Base-by-base conservation (phyloP, 2,888 invertebrate species). In the Acanthosoma haemorrhoidale region DNA sequence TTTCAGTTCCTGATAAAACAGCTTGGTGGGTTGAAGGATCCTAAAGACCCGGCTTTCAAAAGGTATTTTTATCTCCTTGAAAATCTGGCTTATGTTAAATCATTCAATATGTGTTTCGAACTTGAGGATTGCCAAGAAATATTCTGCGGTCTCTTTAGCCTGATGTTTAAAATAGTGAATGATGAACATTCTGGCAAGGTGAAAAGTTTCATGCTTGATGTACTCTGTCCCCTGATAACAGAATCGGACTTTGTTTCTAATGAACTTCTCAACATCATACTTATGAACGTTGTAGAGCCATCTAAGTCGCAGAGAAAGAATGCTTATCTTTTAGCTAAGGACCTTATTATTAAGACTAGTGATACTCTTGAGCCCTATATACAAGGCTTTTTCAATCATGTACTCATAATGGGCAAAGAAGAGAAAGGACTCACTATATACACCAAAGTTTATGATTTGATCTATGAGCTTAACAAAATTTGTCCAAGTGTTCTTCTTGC, bases 81-180 rank as follows among this genome's bases (percentile, higher is more conserved):
- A 83, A 98, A 97, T 82, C 83, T 98, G 76, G 96, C 96, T 0
- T 96, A 95, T 80, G 96, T 97, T 38, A 98, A 98, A 81, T 95
- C 96, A 0, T 97, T 98, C 81, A 97, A 97, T 81, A 97, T 98
- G 90, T 97, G 96, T 80, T 94, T 97, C 79, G 97, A 98, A 80
- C 82, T 98, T 71, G 97, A 97, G 80, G 96, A 97, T 82, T 95
- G 94, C 77, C 96, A 96, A 80, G 95, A 96, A 80, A 95, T 98
- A 77, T 96, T 97, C 82, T 93, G 94, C 78, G 90, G 90, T 13
- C 85, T 98, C 2, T 97, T 96, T 82, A 88, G 90, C 70, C 86
- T 96, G 68, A 93, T 97, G 87, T 97, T 97, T 80, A 92, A 89
- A 81, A 95, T 96, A 80, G 94, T 97, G 77, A 96, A 95, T 81